Evolutionary conservation across 35 echinoderm and acorn worm genomes (phyloP).

Genomic region (Stichopus chloronotus): DNA sequence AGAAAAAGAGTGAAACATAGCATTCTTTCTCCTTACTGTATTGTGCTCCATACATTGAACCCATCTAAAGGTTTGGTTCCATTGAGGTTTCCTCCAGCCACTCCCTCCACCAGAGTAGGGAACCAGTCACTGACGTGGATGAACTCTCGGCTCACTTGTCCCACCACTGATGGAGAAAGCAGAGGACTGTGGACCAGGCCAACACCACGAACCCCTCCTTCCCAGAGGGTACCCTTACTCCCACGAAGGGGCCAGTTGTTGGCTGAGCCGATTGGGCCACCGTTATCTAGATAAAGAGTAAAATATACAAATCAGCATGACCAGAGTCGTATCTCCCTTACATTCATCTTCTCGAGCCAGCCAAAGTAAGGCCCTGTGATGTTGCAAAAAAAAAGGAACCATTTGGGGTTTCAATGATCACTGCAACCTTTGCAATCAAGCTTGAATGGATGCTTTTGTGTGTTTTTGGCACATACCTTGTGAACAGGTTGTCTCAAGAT

Average conservation of each 20-base stretch:
- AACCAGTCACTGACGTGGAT: slow-evolving; percentile 87
- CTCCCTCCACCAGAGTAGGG: slow-evolving; percentile 71
- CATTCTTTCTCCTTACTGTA: not conserved
- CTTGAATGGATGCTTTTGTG: too few species aligned
- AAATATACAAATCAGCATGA: too few species aligned
- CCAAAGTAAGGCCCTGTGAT: too few species aligned
- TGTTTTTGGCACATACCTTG: too few species aligned
- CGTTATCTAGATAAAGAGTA: slow-evolving; percentile 64
- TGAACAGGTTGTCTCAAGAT: too few species aligned
- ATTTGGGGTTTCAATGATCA: too few species aligned
- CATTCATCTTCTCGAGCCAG: too few species aligned
- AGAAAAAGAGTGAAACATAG: too few species aligned
- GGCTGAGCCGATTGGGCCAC: slow-evolving; percentile 52
- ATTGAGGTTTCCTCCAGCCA: slow-evolving; percentile 72
- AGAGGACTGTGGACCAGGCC: slow-evolving; percentile 79
- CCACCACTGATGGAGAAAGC: slow-evolving; percentile 49
- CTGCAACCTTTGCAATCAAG: too few species aligned
- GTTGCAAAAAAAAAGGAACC: too few species aligned
- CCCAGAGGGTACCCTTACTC: slow-evolving; percentile 72
- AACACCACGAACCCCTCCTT: slow-evolving; percentile 75
- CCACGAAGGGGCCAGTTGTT: slow-evolving; percentile 89
- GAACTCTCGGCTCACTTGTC: slow-evolving; percentile 61
- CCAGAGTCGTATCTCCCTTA: too few species aligned
- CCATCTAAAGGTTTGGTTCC: slow-evolving; percentile 75
- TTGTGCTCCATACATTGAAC: slow-evolving; percentile 66